These are phyloP conservation scores for Eretmochelys imbricata DNA, from an alignment of 2,113 vertebrate species.

Conservation along the genomic window DNA sequence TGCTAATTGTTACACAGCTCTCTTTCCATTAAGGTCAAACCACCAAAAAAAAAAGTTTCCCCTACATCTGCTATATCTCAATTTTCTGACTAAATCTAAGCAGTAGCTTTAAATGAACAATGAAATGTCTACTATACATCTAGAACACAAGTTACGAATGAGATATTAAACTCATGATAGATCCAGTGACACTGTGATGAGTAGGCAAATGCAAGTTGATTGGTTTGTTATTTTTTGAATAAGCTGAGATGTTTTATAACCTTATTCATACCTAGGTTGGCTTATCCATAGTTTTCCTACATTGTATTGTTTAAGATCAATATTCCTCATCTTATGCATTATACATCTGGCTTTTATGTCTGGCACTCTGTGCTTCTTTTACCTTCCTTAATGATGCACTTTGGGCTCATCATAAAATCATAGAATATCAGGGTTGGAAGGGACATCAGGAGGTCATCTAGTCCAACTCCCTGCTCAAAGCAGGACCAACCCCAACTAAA, in stretches of 20 bases:
- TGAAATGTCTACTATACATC: slow-evolving; percentile 38
- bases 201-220: slow-evolving; percentile 14
- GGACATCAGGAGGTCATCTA: too few relatives aligned
- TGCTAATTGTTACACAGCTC: slow-evolving; percentile 53
- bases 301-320: not conserved
- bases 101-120: slow-evolving; percentile 42
- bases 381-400: not conserved
- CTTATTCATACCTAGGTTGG: not conserved
- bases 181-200: slow-evolving; percentile 11
- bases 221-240: slow-evolving; percentile 31
- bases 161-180: slow-evolving; percentile 52
- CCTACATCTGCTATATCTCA: slow-evolving; percentile 53
- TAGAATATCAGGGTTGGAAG: too few relatives aligned
- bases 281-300: not conserved
- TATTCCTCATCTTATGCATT: not conserved
- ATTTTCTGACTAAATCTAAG: slow-evolving; percentile 57
- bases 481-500: too few relatives aligned
- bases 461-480: too few relatives aligned
- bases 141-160: slow-evolving; percentile 43
- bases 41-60: slow-evolving; percentile 5
- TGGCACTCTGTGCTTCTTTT: not conserved
- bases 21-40: slow-evolving; percentile 50
- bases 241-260: slow-evolving; percentile 8
- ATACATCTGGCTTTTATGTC: not conserved
- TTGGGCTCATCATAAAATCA: not conserved